Base-by-base conservation (phyloP, 2,113 vertebrate genomes). In the Cathartes aura region DNA sequence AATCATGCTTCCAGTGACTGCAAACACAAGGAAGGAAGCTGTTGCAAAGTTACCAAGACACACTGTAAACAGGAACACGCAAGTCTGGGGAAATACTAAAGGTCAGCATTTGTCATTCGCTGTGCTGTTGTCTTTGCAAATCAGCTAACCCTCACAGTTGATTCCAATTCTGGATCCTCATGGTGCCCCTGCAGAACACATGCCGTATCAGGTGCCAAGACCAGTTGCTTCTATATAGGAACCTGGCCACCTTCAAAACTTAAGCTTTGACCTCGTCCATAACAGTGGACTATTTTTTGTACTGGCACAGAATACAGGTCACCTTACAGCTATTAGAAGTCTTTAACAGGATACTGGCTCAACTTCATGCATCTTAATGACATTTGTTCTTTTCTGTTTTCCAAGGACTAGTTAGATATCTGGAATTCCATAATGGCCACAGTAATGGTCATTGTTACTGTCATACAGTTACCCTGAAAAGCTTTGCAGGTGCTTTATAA, bases 21-120 rank as follows among this genome's bases (percentile, higher is more conserved):
- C 60, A 71, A 91, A 93, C 78, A 50, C 56, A 72, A 92, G 95
- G 94, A 93, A 96, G 95, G 91, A 97, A 95, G 72, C 34, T 90
- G 56, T 92, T 91, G 89, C 83, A 74, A 93, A 95, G 89, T 64
- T 87, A 95, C 87, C 68, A 92, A 71, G 89, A 82, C 29, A 45
- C 40, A 47, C 0, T 45, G 68, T 79, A 78, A 96, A 95, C 72
- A 92, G 86, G 90, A 97, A 97, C 64, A 87, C 3, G 72, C 38
- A 91, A 74, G 68, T 82, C 89, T 89, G 83, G 29, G 38, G 87
- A 96, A 96, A 87, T 60, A 83, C 42, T 74, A 50, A 87, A 96
- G 90, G 89, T 95, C 96, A 95, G 89, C 83, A 92, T 82, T 82
- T 92, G 72, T 50, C 83, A 89, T 87, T 90, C 74, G 30, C 63